These are phyloP conservation scores for Pantherophis vulpinus DNA, from an alignment of 2,797 vertebrate species.

Conservation along the genomic window DNA sequence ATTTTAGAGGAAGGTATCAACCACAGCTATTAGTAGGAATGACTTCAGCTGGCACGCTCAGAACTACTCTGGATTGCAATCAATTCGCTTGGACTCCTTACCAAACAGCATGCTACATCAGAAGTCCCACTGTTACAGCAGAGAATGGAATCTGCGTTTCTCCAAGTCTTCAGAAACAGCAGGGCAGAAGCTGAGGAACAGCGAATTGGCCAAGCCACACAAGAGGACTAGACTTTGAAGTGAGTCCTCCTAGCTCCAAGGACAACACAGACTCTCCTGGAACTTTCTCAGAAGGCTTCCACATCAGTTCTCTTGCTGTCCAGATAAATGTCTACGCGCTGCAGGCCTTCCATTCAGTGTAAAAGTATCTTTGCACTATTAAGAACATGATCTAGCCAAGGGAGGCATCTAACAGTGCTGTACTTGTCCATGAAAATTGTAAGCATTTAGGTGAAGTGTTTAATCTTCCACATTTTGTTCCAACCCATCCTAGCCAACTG, in stretches of 20 bases:
- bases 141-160: neutral
- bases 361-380: neutral
- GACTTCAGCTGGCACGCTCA: neutral
- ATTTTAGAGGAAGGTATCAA: neutral
- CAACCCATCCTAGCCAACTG: neutral
- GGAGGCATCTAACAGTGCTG: neutral
- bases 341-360: neutral
- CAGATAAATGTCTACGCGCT: neutral
- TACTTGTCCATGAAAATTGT: neutral
- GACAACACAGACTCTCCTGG: slow-evolving; percentile 16
- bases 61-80: neutral
- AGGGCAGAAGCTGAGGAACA: neutral
- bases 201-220: slow-evolving; percentile 7
- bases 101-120: neutral
- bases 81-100: neutral
- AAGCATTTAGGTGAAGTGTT: neutral
- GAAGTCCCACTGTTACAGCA: neutral
- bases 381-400: neutral
- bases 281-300: slow-evolving; percentile 6
- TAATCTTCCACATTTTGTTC: neutral
- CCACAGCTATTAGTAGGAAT: neutral
- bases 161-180: neutral
- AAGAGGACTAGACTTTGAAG: slow-evolving; percentile 13
- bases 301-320: neutral
- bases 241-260: slow-evolving; percentile 3